Percentiles rank a stretch among this genome's conserved stretches.
These are phyloP conservation scores for Corythornis madagascariensis DNA, from an alignment of 2,113 vertebrate species.

Conservation along the genomic window DNA sequence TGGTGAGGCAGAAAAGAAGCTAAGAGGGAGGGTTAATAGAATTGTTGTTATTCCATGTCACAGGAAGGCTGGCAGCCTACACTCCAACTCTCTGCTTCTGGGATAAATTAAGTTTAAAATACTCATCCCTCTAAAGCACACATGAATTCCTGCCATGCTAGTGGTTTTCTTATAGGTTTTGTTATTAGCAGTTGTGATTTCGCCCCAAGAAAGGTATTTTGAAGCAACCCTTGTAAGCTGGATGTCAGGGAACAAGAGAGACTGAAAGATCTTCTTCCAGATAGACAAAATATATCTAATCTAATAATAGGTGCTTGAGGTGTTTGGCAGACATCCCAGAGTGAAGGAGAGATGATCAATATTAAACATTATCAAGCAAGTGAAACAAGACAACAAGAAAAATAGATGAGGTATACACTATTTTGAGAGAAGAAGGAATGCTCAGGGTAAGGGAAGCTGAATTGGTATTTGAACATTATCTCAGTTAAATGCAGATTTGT, in stretches of 20 bases:
- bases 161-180: conserved; percentile 42
- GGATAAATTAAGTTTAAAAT: background rate
- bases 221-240: conserved; percentile 54
- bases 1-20: background rate
- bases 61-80: background rate
- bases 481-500: background rate
- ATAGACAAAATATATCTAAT: conserved; percentile 61
- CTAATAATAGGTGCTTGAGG: conserved; percentile 38
- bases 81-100: background rate
- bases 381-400: conserved; percentile 19
- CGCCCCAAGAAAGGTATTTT: conserved; percentile 4
- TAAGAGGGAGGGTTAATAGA: background rate
- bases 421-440: background rate
- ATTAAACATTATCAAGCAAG: conserved; percentile 31
- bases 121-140: background rate
- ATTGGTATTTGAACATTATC: background rate
- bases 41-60: background rate
- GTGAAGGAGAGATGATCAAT: conserved; percentile 41
- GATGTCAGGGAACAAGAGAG: conserved; percentile 34
- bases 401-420: background rate
- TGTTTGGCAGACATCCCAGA: conserved; percentile 47
- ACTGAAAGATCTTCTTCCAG: conserved; percentile 43
- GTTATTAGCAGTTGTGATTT: conserved; percentile 34
- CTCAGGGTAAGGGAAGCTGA: background rate
- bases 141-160: background rate